Evolutionary conservation across 2,113 vertebrate genomes (phyloP), one percentile per base, ranked within the genome.

Genomic region (Guaruba guarouba): DNA sequence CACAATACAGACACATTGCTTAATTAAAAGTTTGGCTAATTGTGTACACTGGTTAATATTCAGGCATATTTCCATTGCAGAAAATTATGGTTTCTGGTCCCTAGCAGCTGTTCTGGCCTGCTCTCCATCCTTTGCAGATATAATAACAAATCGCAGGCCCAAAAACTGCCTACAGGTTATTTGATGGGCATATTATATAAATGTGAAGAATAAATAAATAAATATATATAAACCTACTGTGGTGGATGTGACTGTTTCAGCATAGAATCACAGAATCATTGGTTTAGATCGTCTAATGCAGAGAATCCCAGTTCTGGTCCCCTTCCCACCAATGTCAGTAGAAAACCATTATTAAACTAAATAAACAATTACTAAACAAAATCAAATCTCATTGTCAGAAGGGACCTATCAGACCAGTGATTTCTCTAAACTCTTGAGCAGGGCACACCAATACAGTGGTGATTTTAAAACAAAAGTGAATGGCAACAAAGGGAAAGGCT

Each of bases 21-120:
- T 94, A 94, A 93, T 95, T 92, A 94, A 91, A 92, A 94, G 51
- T 92, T 92, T 91, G 70, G 57, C 39, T 95, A 79, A 88, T 94
- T 93, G 27, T 88, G 27, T 78, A 67, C 75, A 64, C 61, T 83
- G 52, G 28, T 92, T 96, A 91, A 95, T 87, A 94, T 62, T 84
- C 69, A 92, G 51, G 28, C 66, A 92, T 7, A 94, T 91, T 87
- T 95, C 94, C 91, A 66, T 41, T 20, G 23, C 69, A 70, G 70
- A 89, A 91, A 85, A 94, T 82, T 76, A 81, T 92, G 79, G 66
- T 92, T 96, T 95, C 90, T 96, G 44, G 73, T 91, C 66, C 74
- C 62, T 82, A 9, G 5, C 86, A 96, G 92, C 88, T 96, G 88
- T 63, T 92, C 73, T 92, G 91, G 81, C 62, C 70, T 63, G 28